Evolutionary conservation across 2,113 vertebrate species (phyloP).

Genomic region (Lipophrys pholis): DNA sequence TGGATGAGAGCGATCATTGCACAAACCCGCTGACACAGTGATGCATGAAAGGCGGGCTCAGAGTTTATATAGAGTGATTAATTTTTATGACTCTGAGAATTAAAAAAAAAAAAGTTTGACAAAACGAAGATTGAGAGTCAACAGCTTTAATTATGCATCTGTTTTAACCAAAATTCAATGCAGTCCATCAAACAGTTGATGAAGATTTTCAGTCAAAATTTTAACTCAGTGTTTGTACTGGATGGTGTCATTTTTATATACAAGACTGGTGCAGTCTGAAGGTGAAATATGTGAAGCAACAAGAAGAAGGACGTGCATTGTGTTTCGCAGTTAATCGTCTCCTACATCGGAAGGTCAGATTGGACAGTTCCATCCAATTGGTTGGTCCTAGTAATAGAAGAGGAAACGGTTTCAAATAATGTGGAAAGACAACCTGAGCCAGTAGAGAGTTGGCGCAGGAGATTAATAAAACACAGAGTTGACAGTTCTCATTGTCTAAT

Average conservation of each 20-base stretch:
- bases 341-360: no score
- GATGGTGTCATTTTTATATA: neutral
- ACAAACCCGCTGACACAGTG: slow-evolving; percentile 2
- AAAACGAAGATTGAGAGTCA: neutral
- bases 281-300: no score
- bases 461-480: neutral
- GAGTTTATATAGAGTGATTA: neutral
- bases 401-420: neutral
- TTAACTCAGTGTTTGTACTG: neutral
- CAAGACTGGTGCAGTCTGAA: no score
- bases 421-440: neutral
- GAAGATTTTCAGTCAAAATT: slow-evolving; percentile 9
- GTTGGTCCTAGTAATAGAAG: neutral
- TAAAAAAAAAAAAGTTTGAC: neutral
- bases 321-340: no score
- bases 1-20: slow-evolving; percentile 3
- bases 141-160: neutral
- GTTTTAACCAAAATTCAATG: neutral
- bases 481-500: no score
- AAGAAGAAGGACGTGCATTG: no score
- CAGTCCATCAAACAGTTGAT: neutral
- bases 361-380: no score
- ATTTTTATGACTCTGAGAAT: neutral
- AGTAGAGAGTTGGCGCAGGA: neutral
- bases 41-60: neutral